A percentile compares a stretch with the other conserved stretches of the same genome.
Conservation (phyloP, 2,888 invertebrate species). For the Abscondita cerata region DNA sequence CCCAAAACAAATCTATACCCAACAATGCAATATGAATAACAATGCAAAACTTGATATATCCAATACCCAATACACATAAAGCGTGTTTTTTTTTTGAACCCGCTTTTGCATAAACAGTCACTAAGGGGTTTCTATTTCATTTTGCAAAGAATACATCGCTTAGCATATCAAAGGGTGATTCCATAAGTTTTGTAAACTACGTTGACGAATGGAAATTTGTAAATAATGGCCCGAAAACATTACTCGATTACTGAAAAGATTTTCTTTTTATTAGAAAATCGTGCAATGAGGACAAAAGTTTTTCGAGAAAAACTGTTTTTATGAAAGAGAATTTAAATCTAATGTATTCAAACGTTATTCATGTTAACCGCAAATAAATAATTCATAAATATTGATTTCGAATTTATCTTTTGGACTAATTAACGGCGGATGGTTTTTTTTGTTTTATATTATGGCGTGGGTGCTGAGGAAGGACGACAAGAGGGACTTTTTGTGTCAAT, state of each 20-base stretch:
- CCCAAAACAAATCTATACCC: slow-evolving; percentile 51
- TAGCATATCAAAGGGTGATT: slow-evolving; percentile 28
- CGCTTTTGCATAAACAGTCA: slow-evolving; percentile 42
- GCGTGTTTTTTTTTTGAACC: slow-evolving; percentile 35
- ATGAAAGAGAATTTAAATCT: background rate
- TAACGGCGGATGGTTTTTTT: background rate
- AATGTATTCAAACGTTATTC: background rate
- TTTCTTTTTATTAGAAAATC: background rate
- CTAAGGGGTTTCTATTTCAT: slow-evolving; percentile 42
- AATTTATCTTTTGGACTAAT: background rate
- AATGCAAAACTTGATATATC: slow-evolving; percentile 43
- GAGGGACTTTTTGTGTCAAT: background rate
- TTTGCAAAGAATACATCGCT: slow-evolving; percentile 31
- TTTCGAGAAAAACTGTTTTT: background rate
- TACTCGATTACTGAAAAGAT: background rate
- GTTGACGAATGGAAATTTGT: slow-evolving; percentile 19
- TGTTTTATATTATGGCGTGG: background rate
- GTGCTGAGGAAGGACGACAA: too few species aligned
- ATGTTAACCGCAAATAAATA: background rate
- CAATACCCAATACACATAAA: slow-evolving; percentile 44
- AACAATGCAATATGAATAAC: slow-evolving; percentile 50
- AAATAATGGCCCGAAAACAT: slow-evolving; percentile 13
- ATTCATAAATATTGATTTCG: slow-evolving; percentile 2
- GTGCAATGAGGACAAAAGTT: too few species aligned
- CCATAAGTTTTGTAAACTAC: slow-evolving; percentile 10